phyloP scores from a whole-genome alignment of 2,113 vertebrate genomes.

The Helogale parvula region DNA sequence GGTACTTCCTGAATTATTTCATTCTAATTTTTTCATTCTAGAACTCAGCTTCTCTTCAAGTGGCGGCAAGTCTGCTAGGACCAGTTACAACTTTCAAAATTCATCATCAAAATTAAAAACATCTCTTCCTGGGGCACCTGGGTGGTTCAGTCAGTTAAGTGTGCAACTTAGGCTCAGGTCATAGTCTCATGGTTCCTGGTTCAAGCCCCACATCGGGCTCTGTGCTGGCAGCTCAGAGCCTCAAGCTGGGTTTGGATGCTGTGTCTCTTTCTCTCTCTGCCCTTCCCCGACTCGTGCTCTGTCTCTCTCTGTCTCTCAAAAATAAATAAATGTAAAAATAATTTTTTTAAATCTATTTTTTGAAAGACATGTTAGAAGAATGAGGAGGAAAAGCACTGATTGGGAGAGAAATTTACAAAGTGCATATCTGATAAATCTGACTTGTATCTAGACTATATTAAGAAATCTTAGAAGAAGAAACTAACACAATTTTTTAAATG shows the following conservation, averaged over 20 bases:
- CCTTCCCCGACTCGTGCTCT: too few species aligned
- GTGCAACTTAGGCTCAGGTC: too few species aligned
- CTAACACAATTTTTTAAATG: not conserved
- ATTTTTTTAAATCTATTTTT: not conserved
- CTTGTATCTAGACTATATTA: not conserved
- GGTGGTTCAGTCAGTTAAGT: too few species aligned
- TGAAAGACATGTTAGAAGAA: not conserved
- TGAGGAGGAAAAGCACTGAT: not conserved
- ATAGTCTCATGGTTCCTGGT: too few species aligned
- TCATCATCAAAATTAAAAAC: not conserved
- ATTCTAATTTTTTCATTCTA: not conserved
- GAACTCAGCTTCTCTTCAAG: not conserved
- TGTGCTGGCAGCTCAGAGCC: too few species aligned
- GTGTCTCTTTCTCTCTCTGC: too few species aligned
- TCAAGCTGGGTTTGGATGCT: too few species aligned
- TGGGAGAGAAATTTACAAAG: not conserved
- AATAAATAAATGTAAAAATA: too few species aligned
- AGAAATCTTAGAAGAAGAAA: not conserved
- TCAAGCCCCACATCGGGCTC: too few species aligned
- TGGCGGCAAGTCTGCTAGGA: not conserved
- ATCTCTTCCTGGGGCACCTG: not conserved
- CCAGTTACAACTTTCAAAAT: not conserved
- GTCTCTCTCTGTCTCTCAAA: too few species aligned
- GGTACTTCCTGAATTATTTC: not conserved
- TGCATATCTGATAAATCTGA: not conserved